Conservation (phyloP, 2,797 vertebrate genomes). For the Ambastaia sidthimunki region DNA sequence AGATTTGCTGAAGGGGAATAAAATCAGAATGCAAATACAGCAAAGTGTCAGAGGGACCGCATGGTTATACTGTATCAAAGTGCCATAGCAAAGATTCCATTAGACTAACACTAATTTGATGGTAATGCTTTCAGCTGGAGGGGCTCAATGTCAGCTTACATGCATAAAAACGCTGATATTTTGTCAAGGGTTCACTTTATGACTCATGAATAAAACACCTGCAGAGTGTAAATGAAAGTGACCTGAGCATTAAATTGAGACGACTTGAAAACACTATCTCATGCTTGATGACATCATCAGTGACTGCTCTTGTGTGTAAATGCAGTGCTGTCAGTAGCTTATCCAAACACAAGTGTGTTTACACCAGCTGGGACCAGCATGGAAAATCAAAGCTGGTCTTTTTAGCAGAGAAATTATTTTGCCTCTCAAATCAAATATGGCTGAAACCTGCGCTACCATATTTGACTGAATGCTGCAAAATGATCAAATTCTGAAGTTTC, state of each 20-base stretch:
- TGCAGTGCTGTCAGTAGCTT: not conserved
- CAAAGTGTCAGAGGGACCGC: not conserved
- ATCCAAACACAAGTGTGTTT: not conserved
- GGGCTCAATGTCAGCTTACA: constrained; percentile 34
- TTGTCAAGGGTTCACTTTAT: not conserved
- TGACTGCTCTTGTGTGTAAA: not conserved
- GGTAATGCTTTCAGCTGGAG: constrained; percentile 33
- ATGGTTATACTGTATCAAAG: constrained; percentile 9
- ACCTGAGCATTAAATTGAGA: constrained; percentile 19
- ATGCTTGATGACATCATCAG: not conserved
- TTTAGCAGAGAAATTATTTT: too few relatives aligned
- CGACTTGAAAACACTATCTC: constrained; percentile 3
- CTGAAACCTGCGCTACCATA: not conserved
- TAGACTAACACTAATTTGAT: constrained; percentile 25
- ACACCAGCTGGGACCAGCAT: not conserved
- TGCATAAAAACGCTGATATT: not conserved
- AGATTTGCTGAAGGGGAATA: constrained; percentile 45
- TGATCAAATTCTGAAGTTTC: too few relatives aligned
- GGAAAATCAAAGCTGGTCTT: not conserved
- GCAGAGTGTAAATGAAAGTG: constrained; percentile 27
- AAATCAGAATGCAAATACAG: constrained; percentile 49
- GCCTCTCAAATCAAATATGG: too few relatives aligned
- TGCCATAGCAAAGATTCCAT: constrained; percentile 14
- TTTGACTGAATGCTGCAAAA: not conserved
- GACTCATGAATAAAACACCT: constrained; percentile 1